Base-by-base conservation (phyloP, 2,113 vertebrate species). In the Cephalopterus ornatus region DNA sequence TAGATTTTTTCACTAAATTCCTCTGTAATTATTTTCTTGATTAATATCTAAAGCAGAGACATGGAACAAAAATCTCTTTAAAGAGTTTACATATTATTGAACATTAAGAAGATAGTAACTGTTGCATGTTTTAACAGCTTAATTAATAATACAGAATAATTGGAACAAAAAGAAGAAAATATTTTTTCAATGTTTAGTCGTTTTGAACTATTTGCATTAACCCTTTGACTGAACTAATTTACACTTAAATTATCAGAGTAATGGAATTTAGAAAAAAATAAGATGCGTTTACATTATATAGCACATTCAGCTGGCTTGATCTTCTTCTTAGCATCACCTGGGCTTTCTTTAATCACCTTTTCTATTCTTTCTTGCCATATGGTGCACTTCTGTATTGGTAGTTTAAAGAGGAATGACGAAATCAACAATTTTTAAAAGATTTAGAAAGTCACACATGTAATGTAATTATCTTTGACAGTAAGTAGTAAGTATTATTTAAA, bases 1-100 rank as follows among this genome's bases (percentile, higher is more conserved):
- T 97, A 97, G 94, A 80, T 92, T 96, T 96, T 98, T 94, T 75
- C 89, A 90, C 95, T 97, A 93, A 96, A 94, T 96, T 97, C 96
- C 89, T 93, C 87, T 97, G 80, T 97, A 96, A 97, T 98, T 97
- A 97, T 96, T 97, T 97, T 98, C 97, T 97, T 97, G 96, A 97
- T 98, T 97, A 97, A 92, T 97, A 95, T 96, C 94, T 90, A 95
- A 94, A 95, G 88, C 88, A 89, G 62, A 97, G 93, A 89, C 49
- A 53, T 97, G 95, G 87, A 94, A 96, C 93, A 93, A 93, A 91
- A 94, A 93, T 90, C 49, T 78, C 88, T 95, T 90, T 97, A 97
- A 97, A 86, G 95, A 88, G 92, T 97, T 97, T 91, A 97, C 62
- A 97, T 78, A 94, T 97, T 95, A 95, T 73, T 97, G 68, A 97